These are phyloP conservation scores for Hedychridium roseum DNA, from an alignment of 2,888 invertebrate genomes.

Conservation along the genomic window DNA sequence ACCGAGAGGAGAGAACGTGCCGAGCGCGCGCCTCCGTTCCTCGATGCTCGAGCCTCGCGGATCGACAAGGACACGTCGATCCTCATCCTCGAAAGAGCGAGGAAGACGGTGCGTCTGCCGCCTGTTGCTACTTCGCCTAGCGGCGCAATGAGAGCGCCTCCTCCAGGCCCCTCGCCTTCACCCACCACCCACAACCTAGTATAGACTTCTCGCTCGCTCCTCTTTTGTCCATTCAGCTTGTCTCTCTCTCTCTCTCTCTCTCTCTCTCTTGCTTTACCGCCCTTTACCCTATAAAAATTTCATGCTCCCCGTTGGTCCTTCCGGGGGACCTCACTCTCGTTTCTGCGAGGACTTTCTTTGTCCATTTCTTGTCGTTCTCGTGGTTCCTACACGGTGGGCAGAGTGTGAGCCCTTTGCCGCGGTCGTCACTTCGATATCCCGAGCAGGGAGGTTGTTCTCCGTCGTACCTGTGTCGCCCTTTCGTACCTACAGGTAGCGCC, in stretches of 20 bases:
- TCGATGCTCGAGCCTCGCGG: constrained; percentile 17
- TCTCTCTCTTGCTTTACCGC: constrained; percentile 9
- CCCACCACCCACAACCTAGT: constrained; percentile 7
- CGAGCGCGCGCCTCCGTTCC: constrained; percentile 26
- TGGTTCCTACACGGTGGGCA: too few relatives aligned
- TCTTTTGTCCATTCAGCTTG: constrained; percentile 7
- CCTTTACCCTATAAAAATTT: constrained; percentile 1
- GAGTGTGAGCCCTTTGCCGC: too few relatives aligned
- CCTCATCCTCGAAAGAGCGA: neutral
- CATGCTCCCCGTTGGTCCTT: too few relatives aligned
- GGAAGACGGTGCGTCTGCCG: constrained; percentile 43
- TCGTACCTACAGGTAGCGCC: constrained; percentile 1
- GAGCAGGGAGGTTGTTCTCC: too few relatives aligned
- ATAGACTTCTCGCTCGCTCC: constrained; percentile 2
- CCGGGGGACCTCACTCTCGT: too few relatives aligned
- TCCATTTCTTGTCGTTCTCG: too few relatives aligned
- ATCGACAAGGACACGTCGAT: too few relatives aligned
- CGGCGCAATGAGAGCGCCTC: constrained; percentile 36
- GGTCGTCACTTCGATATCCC: too few relatives aligned
- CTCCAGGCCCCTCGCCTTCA: constrained; percentile 19
- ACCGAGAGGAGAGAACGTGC: constrained; percentile 18
- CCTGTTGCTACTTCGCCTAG: constrained; percentile 59
- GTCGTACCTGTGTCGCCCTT: too few relatives aligned
- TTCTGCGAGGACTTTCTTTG: too few relatives aligned
- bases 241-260: constrained; percentile 12